phyloP scores from a whole-genome alignment of 1,140 invertebrate species.

The Penaeus vannamei region DNA sequence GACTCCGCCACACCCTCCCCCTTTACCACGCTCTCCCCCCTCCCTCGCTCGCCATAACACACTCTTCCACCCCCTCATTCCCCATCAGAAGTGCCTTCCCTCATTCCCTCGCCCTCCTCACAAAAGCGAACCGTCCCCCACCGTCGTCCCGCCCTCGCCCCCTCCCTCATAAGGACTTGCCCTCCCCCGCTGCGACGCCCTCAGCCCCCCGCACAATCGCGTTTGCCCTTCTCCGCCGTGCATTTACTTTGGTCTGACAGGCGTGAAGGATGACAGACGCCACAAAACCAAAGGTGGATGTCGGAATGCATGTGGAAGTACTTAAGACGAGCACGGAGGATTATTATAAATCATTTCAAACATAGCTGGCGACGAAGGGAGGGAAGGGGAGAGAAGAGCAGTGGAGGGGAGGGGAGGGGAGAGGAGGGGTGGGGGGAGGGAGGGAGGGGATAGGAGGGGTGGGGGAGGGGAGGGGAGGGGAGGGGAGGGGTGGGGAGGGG shows the following conservation, averaged over 20 bases:
- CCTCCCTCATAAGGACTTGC: not conserved
- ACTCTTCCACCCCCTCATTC: not conserved
- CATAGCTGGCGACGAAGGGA: not conserved
- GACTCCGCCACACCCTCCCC: not conserved
- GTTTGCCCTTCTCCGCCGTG: not conserved
- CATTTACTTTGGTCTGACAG: not conserved
- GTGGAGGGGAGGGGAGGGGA: too few relatives aligned
- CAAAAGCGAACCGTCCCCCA: too few relatives aligned
- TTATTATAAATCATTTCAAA: too few relatives aligned
- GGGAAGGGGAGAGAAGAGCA: not conserved
- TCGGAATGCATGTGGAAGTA: too few relatives aligned
- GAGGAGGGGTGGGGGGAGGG: not conserved
- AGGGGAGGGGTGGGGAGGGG: not conserved
- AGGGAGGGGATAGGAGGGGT: not conserved
- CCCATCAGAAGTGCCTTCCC: not conserved
- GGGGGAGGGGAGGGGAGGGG: conserved; percentile 5
- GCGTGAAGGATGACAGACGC: not conserved
- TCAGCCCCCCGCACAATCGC: not conserved
- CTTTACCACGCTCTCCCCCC: not conserved
- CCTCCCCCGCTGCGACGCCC: not conserved
- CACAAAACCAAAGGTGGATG: not conserved
- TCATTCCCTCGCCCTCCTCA: not conserved
- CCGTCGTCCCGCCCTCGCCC: too few relatives aligned
- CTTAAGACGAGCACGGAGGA: too few relatives aligned
- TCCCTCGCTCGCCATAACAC: not conserved